Conservation (phyloP, 2,888 invertebrate genomes). For the Microchrysa polita region DNA sequence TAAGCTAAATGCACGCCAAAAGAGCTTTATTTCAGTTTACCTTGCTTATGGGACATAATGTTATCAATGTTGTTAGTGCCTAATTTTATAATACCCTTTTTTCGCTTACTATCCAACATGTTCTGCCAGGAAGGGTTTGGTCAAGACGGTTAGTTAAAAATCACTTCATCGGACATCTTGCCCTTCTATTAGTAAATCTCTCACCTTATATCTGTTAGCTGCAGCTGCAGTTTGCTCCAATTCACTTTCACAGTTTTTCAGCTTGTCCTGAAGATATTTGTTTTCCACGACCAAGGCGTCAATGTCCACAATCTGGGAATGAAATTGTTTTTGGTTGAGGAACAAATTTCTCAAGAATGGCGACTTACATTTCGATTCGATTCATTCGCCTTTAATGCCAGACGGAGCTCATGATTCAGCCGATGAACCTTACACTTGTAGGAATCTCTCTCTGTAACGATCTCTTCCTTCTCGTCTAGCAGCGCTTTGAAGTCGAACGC, state of each 20-base stretch:
- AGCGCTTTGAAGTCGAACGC: slow-evolving; percentile 80
- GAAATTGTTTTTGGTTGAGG: too few relatives aligned
- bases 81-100: slow-evolving; percentile 75
- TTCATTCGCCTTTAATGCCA: slow-evolving; percentile 68
- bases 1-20: too few relatives aligned
- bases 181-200: too few relatives aligned
- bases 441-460: slow-evolving; percentile 81
- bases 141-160: too few relatives aligned
- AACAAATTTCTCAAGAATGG: too few relatives aligned
- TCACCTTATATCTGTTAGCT: slow-evolving; percentile 78
- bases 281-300: slow-evolving; percentile 85
- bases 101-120: slow-evolving; percentile 76
- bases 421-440: slow-evolving; percentile 85
- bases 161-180: too few relatives aligned
- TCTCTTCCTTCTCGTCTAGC: slow-evolving; percentile 86
- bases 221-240: slow-evolving; percentile 79
- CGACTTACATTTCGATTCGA: slow-evolving; percentile 58
- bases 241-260: slow-evolving; percentile 82
- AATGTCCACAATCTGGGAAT: slow-evolving; percentile 77
- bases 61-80: slow-evolving; percentile 74
- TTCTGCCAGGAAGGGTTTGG: too few relatives aligned
- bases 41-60: slow-evolving; percentile 84
- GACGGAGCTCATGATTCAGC: slow-evolving; percentile 81
- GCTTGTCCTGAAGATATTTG: slow-evolving; percentile 82
- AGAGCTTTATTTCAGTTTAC: slow-evolving; percentile 61